phyloP scores from a whole-genome alignment of 1,140 invertebrate genomes.

The Dendroctonus ponderosae region DNA sequence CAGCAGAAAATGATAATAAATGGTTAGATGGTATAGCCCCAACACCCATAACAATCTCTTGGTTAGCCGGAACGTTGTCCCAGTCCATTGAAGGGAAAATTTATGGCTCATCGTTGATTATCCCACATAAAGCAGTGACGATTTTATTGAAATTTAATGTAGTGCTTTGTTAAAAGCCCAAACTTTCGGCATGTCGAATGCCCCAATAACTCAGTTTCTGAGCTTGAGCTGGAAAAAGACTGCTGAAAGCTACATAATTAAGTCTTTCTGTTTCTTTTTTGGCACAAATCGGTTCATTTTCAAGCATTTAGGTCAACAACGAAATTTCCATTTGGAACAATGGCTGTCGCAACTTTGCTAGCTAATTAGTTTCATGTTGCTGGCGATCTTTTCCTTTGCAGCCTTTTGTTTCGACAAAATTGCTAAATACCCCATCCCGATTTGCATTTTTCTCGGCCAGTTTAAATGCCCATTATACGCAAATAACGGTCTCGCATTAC shows the following conservation, averaged over 20 bases:
- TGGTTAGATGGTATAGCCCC: constrained; percentile 19
- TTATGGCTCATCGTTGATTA: constrained; percentile 39
- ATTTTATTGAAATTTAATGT: constrained; percentile 45
- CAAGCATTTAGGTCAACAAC: neutral
- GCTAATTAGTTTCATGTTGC: constrained; percentile 22
- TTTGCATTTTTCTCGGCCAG: constrained; percentile 18
- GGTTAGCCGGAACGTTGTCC: constrained; percentile 36
- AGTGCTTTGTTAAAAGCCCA: constrained; percentile 1
- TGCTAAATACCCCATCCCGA: constrained; percentile 9
- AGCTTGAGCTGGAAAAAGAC: no score
- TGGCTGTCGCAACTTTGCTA: constrained; percentile 7
- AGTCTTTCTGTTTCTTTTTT: no score
- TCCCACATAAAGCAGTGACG: constrained; percentile 40
- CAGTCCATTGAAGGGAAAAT: constrained; percentile 42
- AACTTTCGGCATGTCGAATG: no score
- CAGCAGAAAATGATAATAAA: neutral
- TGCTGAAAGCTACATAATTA: no score
- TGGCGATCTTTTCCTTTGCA: constrained; percentile 7
- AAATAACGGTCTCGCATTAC: neutral
- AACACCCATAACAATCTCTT: constrained; percentile 40
- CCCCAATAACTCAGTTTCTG: no score
- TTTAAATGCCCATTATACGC: constrained; percentile 17
- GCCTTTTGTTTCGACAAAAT: constrained; percentile 22
- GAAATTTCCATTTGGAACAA: constrained; percentile 12
- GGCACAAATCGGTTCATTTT: neutral